Conservation (phyloP, 2,888 invertebrate species). For the Clepsis dumicolana region DNA sequence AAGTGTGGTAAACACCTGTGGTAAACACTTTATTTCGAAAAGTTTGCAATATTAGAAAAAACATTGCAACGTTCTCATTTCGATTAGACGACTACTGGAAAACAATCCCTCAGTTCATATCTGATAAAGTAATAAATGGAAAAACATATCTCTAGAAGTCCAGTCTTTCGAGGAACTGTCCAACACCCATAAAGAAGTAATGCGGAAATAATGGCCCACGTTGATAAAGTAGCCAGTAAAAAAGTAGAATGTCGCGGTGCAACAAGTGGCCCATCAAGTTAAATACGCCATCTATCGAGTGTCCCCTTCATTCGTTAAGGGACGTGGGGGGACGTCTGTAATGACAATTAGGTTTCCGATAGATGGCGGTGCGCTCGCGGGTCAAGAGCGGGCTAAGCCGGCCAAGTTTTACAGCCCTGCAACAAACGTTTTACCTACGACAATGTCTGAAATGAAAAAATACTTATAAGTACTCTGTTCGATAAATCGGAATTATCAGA, state of each 20-base stretch:
- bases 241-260: background rate
- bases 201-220: background rate
- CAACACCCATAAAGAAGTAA: background rate
- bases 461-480: background rate
- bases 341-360: slow-evolving; percentile 12
- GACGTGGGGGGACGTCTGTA: background rate
- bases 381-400: background rate
- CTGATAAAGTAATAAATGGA: background rate
- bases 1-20: too few relatives aligned
- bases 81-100: background rate
- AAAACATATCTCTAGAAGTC: background rate
- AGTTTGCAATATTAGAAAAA: too few relatives aligned
- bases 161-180: background rate
- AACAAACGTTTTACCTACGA: background rate
- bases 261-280: slow-evolving; percentile 25
- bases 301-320: background rate
- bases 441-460: background rate
- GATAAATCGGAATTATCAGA: too few relatives aligned
- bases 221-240: slow-evolving; percentile 1
- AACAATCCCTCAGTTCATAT: background rate
- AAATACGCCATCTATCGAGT: slow-evolving; percentile 32
- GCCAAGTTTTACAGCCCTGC: background rate
- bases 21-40: too few relatives aligned
- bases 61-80: too few relatives aligned
- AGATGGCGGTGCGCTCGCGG: slow-evolving; percentile 16